A percentile compares a stretch with the other conserved stretches of the same genome.
Evolutionary conservation across 2,113 vertebrate species (phyloP).

Genomic region (human): DNA sequence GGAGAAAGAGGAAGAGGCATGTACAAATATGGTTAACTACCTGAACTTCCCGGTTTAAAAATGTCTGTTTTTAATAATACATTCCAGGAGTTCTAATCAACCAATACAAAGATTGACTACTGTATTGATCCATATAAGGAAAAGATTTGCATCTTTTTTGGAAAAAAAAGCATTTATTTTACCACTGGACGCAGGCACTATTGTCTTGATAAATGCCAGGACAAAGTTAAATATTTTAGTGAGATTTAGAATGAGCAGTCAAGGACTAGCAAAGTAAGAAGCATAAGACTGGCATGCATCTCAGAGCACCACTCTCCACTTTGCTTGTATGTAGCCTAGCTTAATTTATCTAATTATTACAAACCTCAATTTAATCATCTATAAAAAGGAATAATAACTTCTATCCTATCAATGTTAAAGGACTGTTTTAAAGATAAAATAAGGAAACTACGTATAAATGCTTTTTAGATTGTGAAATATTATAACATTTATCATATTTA

Average conservation of each 20-base stretch:
- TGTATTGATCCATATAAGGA: neutral
- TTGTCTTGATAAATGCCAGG: neutral
- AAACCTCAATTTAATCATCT: neutral
- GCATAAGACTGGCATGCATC: neutral
- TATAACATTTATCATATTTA: neutral
- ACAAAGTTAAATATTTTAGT: neutral
- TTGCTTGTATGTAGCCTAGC: neutral
- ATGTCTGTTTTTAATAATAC: neutral
- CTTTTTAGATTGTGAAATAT: neutral
- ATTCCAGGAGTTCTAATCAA: neutral
- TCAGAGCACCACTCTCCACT: fast-evolving
- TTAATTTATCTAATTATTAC: neutral
- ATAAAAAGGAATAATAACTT: neutral
- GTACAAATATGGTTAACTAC: neutral
- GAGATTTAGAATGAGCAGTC: neutral
- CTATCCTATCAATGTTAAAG: neutral
- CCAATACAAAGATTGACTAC: neutral
- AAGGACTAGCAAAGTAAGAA: neutral
- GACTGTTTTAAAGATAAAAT: neutral
- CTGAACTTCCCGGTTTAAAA: neutral
- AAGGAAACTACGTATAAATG: neutral
- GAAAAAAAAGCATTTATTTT: neutral
- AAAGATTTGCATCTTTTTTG: neutral
- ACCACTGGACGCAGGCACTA: neutral
- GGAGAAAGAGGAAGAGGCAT: neutral